phyloP scores from a whole-genome alignment of 2,113 vertebrate genomes.

The Heteronetta atricapilla region DNA sequence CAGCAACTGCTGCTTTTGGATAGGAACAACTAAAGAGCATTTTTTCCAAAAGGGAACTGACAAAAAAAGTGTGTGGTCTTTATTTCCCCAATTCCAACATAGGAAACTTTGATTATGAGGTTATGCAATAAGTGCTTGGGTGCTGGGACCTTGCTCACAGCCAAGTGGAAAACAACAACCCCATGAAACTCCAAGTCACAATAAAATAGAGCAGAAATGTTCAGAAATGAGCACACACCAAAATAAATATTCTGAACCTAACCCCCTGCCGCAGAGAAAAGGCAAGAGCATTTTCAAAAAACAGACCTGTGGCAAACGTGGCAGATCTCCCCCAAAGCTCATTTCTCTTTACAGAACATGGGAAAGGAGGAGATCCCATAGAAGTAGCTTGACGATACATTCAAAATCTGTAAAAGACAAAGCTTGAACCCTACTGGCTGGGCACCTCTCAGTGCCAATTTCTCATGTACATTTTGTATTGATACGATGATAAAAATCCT shows the following conservation, averaged over 20 bases:
- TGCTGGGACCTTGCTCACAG: background rate
- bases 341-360: background rate
- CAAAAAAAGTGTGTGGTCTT: background rate
- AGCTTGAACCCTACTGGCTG: background rate
- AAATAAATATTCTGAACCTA: background rate
- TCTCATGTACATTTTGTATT: background rate
- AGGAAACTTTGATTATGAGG: background rate
- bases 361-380: background rate
- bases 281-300: background rate
- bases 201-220: background rate
- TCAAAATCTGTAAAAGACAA: background rate
- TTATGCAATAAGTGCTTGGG: background rate
- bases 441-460: background rate
- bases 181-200: background rate
- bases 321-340: background rate
- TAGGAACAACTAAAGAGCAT: background rate
- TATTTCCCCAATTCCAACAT: background rate
- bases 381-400: background rate
- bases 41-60: background rate
- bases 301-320: rapidly evolving
- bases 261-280: background rate
- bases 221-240: background rate
- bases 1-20: background rate
- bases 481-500: background rate
- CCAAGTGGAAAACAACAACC: background rate